Evolutionary conservation across 2,888 invertebrate genomes (phyloP).

Genomic region (Lasioglossum leucozonium): DNA sequence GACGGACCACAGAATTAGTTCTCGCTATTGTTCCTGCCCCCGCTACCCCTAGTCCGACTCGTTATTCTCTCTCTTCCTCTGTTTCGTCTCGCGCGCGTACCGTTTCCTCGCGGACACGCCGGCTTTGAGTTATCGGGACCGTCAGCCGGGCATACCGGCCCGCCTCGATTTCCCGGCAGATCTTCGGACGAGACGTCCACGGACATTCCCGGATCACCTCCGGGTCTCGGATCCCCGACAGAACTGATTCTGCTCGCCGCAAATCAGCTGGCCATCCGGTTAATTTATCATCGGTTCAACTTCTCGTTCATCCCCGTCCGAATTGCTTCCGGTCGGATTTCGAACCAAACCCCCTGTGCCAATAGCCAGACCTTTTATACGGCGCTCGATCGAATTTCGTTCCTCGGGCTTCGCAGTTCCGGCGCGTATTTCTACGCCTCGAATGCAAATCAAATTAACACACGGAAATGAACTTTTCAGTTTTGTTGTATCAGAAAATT

Average conservation of each 20-base stretch:
- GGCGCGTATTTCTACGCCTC: not conserved
- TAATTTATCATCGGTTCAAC: not conserved
- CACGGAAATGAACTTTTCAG: too few species aligned
- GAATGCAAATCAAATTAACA: not conserved
- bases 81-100: constrained; percentile 1
- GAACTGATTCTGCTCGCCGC: not conserved
- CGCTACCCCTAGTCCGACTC: constrained; percentile 20
- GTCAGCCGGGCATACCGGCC: not conserved
- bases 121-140: constrained; percentile 12
- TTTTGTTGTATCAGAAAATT: too few species aligned
- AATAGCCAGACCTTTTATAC: not conserved
- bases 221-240: not conserved
- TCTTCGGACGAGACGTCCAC: constrained; percentile 3
- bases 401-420: not conserved
- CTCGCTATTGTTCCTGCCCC: constrained; percentile 52
- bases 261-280: not conserved
- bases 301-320: not conserved
- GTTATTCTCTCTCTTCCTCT: constrained; percentile 20
- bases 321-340: not conserved
- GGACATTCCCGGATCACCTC: not conserved
- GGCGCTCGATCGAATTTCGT: not conserved
- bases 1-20: constrained; percentile 65
- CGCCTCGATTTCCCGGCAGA: not conserved
- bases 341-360: not conserved
- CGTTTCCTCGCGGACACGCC: constrained; percentile 24